phyloP scores from a whole-genome alignment of 2,113 vertebrate genomes.

The Odocoileus virginianus region DNA sequence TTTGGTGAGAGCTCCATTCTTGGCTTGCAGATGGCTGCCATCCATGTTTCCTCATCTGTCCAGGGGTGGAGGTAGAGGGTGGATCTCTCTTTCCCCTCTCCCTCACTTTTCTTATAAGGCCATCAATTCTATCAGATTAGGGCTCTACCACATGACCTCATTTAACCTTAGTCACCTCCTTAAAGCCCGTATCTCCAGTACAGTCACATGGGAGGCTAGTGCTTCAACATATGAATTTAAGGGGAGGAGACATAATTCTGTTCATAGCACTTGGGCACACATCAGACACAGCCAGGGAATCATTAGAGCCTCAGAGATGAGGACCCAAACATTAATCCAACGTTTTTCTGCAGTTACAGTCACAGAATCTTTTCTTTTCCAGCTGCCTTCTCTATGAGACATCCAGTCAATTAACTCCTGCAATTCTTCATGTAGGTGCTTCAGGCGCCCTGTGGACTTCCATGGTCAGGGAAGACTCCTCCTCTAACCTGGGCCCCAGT shows the following conservation, averaged over 20 bases:
- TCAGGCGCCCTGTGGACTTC: neutral
- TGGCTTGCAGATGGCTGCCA: neutral
- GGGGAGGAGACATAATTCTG: neutral
- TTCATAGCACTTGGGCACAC: neutral
- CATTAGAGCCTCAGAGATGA: neutral
- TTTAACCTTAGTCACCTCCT: neutral
- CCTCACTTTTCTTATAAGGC: neutral
- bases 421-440: neutral
- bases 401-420: neutral
- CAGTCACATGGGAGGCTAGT: neutral
- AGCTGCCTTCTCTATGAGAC: neutral
- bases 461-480: neutral
- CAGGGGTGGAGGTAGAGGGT: too few species aligned
- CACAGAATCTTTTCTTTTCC: neutral
- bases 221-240: neutral
- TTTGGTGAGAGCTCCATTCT: neutral
- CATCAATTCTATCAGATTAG: neutral
- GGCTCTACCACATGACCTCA: neutral
- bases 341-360: neutral
- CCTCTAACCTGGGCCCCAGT: neutral
- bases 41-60: neutral
- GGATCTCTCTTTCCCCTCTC: neutral
- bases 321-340: neutral
- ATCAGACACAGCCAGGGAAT: neutral
- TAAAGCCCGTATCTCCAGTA: neutral